Evolutionary conservation across 2,797 vertebrate species (phyloP).

Genomic region (Helicolenus hilgendorfi): DNA sequence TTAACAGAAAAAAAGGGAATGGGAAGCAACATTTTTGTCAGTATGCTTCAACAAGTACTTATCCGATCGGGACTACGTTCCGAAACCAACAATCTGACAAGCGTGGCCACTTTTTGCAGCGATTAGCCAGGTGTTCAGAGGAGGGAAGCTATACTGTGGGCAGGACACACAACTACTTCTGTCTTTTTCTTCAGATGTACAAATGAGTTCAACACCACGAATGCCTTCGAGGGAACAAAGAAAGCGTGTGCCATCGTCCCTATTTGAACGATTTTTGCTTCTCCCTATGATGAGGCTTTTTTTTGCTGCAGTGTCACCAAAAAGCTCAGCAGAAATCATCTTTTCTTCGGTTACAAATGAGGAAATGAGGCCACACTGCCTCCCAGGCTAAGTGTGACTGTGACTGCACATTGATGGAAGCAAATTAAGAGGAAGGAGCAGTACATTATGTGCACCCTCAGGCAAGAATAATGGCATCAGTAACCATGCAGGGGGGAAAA

Average conservation of each 20-base stretch:
- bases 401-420: constrained; percentile 27
- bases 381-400: background rate
- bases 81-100: background rate
- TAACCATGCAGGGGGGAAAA: background rate
- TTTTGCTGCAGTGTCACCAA: background rate
- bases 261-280: background rate
- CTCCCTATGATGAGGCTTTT: background rate
- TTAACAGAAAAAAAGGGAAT: background rate
- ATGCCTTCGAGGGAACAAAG: background rate
- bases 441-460: constrained; percentile 8
- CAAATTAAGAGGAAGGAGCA: constrained; percentile 28
- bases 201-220: background rate
- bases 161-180: background rate
- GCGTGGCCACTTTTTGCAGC: background rate
- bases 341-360: constrained; percentile 6
- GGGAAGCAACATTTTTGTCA: background rate
- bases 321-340: constrained; percentile 3
- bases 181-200: background rate
- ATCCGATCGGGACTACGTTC: background rate
- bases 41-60: background rate
- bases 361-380: constrained; percentile 27
- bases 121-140: background rate
- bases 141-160: background rate
- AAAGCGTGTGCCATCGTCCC: background rate
- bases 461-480: background rate